Evolutionary conservation across 2,797 vertebrate species (phyloP).

Genomic region (Halcyon chelicuti): DNA sequence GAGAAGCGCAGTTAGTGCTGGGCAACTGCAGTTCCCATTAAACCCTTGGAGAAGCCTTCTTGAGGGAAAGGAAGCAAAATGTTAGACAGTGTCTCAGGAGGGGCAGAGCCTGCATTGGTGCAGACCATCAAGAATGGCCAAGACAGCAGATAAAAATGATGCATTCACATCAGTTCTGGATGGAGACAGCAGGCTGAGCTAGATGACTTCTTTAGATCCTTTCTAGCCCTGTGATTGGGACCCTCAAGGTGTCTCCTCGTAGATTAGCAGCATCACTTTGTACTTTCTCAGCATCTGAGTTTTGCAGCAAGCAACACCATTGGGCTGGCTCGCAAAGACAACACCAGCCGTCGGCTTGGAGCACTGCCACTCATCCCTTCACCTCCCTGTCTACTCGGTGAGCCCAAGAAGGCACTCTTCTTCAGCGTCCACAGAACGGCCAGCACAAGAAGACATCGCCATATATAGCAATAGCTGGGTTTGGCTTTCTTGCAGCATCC

Average conservation of each 20-base stretch:
- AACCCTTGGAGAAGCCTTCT: not conserved
- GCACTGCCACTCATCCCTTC: not conserved
- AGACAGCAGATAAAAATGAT: not conserved
- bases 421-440: rapidly evolving
- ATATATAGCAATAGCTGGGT: not conserved
- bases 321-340: not conserved
- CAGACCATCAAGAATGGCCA: not conserved
- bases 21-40: not conserved
- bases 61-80: not conserved
- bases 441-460: not conserved
- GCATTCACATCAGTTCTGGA: rapidly evolving
- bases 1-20: not conserved
- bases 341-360: rapidly evolving
- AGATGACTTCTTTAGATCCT: not conserved
- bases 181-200: not conserved
- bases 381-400: not conserved
- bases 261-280: not conserved
- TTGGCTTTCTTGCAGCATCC: not conserved
- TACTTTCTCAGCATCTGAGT: not conserved
- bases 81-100: not conserved
- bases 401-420: not conserved
- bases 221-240: not conserved
- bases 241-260: rapidly evolving
- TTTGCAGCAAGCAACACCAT: not conserved
- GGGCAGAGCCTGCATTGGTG: not conserved